Evolutionary conservation across 23 tunicate genomes (phyloP).

Genomic region (Oikopleura dioica): DNA sequence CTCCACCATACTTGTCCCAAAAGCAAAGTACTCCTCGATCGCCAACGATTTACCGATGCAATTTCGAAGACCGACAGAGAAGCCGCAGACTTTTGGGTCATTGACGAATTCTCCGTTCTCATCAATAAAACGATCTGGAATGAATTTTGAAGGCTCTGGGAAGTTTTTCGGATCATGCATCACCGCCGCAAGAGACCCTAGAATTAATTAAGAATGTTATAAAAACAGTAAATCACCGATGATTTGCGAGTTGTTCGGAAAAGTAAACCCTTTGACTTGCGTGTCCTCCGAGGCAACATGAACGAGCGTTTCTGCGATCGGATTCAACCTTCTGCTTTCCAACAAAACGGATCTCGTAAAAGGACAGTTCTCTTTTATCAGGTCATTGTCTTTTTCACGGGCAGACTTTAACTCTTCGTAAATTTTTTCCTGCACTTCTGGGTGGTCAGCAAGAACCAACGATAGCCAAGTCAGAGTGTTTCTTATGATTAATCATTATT

Average conservation of each 20-base stretch:
- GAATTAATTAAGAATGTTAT: too few species aligned
- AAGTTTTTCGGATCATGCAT: background rate
- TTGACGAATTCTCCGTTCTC: constrained; percentile 1
- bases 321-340: too few species aligned
- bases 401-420: background rate
- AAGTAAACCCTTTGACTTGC: too few species aligned
- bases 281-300: too few species aligned
- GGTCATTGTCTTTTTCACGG: background rate
- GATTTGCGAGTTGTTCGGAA: too few species aligned
- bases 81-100: background rate
- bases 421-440: background rate
- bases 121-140: background rate
- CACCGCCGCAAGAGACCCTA: background rate
- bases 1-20: too few species aligned
- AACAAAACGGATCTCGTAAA: too few species aligned
- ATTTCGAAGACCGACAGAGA: constrained; percentile 2
- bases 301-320: too few species aligned
- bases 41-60: constrained; percentile 8
- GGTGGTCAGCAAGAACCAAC: background rate
- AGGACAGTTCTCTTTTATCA: background rate
- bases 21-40: too few species aligned
- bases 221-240: too few species aligned
- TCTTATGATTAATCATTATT: too few species aligned
- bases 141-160: background rate
- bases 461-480: background rate